Base-by-base conservation (phyloP, 2,888 invertebrate species). In the Chesias legatella region DNA sequence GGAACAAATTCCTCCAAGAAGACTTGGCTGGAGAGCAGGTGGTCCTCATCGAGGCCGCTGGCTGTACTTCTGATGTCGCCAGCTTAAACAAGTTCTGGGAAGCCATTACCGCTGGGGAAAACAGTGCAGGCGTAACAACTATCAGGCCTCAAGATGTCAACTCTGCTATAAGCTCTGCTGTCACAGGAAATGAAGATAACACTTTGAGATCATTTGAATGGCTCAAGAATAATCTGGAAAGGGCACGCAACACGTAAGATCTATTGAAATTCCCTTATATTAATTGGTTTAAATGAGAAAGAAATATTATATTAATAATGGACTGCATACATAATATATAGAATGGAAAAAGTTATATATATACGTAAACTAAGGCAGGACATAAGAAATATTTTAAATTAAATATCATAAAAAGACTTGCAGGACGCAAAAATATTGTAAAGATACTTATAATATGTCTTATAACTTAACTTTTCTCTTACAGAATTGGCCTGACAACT, bases 21-120 rank as follows among this genome's bases (percentile, higher is more conserved):
- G 89, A 91, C 17, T 81, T 93, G 3, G 91, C 93, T 1, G 90
- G 91, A 1, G 95, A 95, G 67, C 90, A 92, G 59, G 82, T 90
- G 0, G 84, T 91, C 1, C 89, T 96, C 56, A 79, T 95, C 9
- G 72, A 73, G 21, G 90, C 92, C 0, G 86, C 96, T 34, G 93
- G 94, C 0, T 95, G 95, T 58, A 91, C 93, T 0, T 81, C 74
- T 30, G 74, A 92, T 40, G 65, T 69, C 25, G 50, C 58, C 1
- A 81, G 82, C 44, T 56, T 86, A 7, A 53, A 60, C 33, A 62
- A 17, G 31, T 80, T 63, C 56, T 59, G 84, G 10, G 53, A 72
- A 6, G 73, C 70, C 1, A 72, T 84, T 6, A 67, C 79, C 0
- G 51, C 64, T 33, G 59, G 55, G 0, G 50, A 60, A 17, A 17